phyloP scores from a whole-genome alignment of 2,113 vertebrate genomes.

The Penelope pileata region DNA sequence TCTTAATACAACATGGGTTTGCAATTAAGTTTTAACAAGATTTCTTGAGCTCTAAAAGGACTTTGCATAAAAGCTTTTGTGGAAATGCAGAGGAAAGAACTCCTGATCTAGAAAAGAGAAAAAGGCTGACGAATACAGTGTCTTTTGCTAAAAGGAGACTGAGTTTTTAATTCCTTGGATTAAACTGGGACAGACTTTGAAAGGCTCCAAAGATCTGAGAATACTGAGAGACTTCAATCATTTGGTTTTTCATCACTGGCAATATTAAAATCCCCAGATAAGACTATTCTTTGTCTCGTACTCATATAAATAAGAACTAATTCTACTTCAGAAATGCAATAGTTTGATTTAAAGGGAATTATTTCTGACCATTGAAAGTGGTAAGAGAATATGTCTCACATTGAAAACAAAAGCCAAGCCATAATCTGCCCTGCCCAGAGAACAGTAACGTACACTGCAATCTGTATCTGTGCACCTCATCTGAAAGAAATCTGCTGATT shows the following conservation, averaged over 20 bases:
- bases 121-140: background rate
- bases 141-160: background rate
- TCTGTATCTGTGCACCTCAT: background rate
- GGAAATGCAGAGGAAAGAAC: background rate
- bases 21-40: conserved; percentile 9
- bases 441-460: background rate
- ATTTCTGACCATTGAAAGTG: background rate
- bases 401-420: background rate
- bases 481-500: background rate
- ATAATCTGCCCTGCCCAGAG: background rate
- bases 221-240: background rate
- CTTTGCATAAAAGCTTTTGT: background rate
- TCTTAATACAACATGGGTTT: background rate
- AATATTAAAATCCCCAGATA: background rate
- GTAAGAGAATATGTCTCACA: background rate
- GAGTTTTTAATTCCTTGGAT: background rate
- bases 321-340: background rate
- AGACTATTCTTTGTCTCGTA: background rate
- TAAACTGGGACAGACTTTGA: background rate
- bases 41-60: background rate
- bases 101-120: background rate
- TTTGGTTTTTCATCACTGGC: background rate
- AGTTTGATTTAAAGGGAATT: background rate
- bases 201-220: background rate
- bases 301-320: background rate